Conservation (phyloP, 2,797 vertebrate genomes). For the Dicrostonyx torquatus region DNA sequence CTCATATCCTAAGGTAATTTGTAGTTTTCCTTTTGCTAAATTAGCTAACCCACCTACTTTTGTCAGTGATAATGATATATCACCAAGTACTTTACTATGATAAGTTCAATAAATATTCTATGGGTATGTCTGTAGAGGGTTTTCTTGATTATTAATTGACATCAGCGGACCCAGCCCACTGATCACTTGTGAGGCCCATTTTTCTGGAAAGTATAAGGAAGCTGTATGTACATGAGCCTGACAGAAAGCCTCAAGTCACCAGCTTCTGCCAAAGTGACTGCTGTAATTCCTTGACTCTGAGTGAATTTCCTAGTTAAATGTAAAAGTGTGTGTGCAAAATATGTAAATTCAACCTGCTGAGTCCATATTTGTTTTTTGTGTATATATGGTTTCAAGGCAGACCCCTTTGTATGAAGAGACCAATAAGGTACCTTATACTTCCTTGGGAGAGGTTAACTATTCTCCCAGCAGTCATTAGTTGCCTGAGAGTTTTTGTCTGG, state of each 20-base stretch:
- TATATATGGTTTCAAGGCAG: not conserved
- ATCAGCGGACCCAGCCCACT: not conserved
- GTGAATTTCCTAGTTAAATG: not conserved
- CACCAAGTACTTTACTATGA: constrained; percentile 16
- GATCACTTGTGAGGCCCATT: not conserved
- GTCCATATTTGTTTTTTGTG: not conserved
- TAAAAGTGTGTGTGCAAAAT: not conserved
- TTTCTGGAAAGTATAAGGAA: not conserved
- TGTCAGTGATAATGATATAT: not conserved
- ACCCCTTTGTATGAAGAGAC: not conserved
- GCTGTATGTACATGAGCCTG: not conserved
- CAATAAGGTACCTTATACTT: not conserved
- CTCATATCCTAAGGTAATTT: not conserved
- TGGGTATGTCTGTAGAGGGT: too few species aligned
- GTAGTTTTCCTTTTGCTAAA: constrained; percentile 48
- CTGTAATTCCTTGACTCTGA: not conserved
- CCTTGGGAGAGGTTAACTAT: not conserved
- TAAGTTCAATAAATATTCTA: constrained; percentile 33
- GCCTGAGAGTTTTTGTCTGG: not conserved
- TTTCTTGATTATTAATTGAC: not conserved
- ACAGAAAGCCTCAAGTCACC: not conserved
- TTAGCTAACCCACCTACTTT: not conserved
- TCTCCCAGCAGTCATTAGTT: not conserved
- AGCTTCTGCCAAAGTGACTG: not conserved
- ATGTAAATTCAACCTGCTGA: not conserved